A percentile compares a stretch with the other conserved stretches of the same genome.
Evolutionary conservation across 2,113 vertebrate genomes (phyloP).

Genomic region (Amazona vittata): DNA sequence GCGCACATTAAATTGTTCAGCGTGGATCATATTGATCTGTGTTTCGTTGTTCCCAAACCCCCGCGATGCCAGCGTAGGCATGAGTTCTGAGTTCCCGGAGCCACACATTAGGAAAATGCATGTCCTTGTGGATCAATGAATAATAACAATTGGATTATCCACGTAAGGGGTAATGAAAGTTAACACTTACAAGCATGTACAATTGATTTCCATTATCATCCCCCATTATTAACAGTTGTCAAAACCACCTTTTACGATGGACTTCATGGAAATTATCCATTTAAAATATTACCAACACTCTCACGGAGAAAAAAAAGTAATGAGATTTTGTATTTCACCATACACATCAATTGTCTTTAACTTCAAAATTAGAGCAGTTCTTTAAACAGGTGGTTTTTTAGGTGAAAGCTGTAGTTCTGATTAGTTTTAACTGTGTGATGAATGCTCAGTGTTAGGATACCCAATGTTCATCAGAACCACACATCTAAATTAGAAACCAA

Average conservation of each 20-base stretch:
- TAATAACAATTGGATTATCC: not conserved
- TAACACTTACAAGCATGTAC: not conserved
- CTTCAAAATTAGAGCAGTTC: not conserved
- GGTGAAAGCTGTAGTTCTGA: fast-evolving
- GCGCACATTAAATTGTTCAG: too few species aligned
- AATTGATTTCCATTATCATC: not conserved
- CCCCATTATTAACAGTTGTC: not conserved
- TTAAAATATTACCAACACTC: not conserved
- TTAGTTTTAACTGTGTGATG: not conserved
- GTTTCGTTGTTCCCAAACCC: too few species aligned
- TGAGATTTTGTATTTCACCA: not conserved
- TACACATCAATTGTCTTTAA: not conserved
- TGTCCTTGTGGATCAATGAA: not conserved
- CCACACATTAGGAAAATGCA: not conserved
- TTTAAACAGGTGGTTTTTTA: not conserved
- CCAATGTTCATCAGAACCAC: not conserved
- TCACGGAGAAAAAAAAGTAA: not conserved
- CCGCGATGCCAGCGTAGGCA: not conserved
- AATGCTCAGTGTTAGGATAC: not conserved
- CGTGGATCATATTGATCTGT: too few species aligned
- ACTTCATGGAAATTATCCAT: not conserved
- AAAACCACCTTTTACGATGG: not conserved
- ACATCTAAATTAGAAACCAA: not conserved
- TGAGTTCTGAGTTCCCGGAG: not conserved
- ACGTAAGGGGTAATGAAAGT: not conserved